Evolutionary conservation across 2,797 vertebrate species (phyloP), one percentile per base, ranked within the genome.

Genomic region (Amblyopsis hoosieri): DNA sequence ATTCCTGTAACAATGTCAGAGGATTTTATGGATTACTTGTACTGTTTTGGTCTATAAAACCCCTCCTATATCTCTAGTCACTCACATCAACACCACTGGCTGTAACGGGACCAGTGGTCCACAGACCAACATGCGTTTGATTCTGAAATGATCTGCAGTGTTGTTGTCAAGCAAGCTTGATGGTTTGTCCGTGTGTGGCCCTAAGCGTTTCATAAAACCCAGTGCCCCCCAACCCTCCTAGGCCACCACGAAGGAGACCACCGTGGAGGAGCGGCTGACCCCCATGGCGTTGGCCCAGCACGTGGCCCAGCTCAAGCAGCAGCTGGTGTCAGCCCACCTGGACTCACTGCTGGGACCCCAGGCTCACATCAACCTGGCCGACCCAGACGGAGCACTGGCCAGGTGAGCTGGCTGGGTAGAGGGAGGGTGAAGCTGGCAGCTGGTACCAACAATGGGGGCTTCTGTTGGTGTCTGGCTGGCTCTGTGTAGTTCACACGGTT

Each of bases 341-440:
- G 95, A 96, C 79, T 93, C 93, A 15, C 79, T 97, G 66, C 87
- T 97, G 65, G 94, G 94, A 48, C 95, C 95, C 0, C 93, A 96
- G 60, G 96, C 95, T 0, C 89, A 96, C 54, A 94, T 98, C 87
- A 95, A 95, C 89, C 89, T 98, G 62, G 91, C 94, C 0, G 96
- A 98, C 87, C 96, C 96, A 0, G 95, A 96, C 47, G 95, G 96
- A 66, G 96, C 96, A 0, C 91, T 97, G 60, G 94, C 95, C 76
- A 94, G 96, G 96, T 98, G 83, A 89, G 95, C 74, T 54, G 55
- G 54, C 55, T 5, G 8, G 59, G 65, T 37, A 10, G 33, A n/a
- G 29, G n/a, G n/a, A 10, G 8, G 10, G 12, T 17, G 14, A 42
- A 55, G 57, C 31, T 79, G 29, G 31, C 59, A 14, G 4, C 15